Conservation (phyloP, 2,888 invertebrate species). For the Dryomyza anilis region DNA sequence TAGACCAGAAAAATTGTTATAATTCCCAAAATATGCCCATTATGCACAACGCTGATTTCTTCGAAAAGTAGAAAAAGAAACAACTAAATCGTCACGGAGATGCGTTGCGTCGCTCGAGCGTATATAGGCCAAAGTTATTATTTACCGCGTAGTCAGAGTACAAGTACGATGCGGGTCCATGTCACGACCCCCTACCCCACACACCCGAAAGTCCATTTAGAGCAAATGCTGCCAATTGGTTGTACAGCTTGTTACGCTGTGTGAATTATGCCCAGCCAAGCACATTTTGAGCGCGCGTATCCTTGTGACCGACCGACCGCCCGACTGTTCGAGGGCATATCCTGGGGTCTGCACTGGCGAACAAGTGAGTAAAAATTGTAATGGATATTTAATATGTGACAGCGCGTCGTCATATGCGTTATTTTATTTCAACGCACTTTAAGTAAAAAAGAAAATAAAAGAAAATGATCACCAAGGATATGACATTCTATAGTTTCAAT, state of each 20-base stretch:
- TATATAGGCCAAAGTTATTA: constrained; percentile 4
- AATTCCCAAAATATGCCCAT: neutral
- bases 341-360: neutral
- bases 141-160: neutral
- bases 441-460: neutral
- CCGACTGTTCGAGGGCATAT: neutral
- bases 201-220: no score
- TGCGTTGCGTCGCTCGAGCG: neutral
- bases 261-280: neutral
- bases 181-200: no score
- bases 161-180: no score
- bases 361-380: neutral
- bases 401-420: neutral
- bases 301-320: neutral
- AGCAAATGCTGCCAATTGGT: constrained; percentile 3
- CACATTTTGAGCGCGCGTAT: no score
- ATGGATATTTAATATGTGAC: neutral
- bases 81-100: constrained; percentile 9
- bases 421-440: neutral
- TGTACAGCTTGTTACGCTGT: neutral
- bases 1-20: neutral
- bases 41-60: neutral
- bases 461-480: constrained; percentile 11
- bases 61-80: neutral
- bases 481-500: neutral